Base-by-base conservation (phyloP, 2,113 vertebrate genomes). In the Elephas maximus region DNA sequence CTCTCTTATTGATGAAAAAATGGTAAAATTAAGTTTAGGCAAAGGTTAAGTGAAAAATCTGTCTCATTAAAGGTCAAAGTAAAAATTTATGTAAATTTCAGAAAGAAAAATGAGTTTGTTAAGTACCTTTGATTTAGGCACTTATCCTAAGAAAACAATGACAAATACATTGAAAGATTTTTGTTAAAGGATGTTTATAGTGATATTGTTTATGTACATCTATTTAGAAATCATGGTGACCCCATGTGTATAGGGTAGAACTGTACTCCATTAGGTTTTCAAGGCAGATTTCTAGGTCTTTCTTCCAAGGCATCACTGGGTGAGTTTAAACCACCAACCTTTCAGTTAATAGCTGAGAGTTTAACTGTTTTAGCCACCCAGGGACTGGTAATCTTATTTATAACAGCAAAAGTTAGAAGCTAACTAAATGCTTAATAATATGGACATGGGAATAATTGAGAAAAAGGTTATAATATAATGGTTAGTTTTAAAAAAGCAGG, bases 401-500 rank as follows among this genome's bases (percentile, higher is more conserved):
- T 51, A 91, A n/a, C 48, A 90, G 78, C 53, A 92, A 89, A 73
- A 90, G 5, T 85, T 74, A 57, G 24, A 94, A 41, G 37, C 30
- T 89, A 94, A 80, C 5, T 48, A 92, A 91, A 83, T 65, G 57
- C 67, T 5, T 76, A 83, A 48, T 60, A 45, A 82, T 57, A 51
- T 62, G 26, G 45, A 93, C 62, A 83, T 89, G 20, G 37, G 6
- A 71, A 60, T 41, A 51, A 77, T 26, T 67, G 60, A 14, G 11
- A 65, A 85, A 57, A 65, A 81, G 1, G 20, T 45, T 79, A 85
- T 71, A 26, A 44, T 44, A 63, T 45, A 10, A 67, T 48, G 11
- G n/a, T 48, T 44, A 30, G 11, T 78, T 33, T 26, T 20, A 44
- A 65, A 41, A 14, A 6, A 33, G 2, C 30, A 80, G 12, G 26